Conservation (phyloP, 2,113 vertebrate genomes). For the Pteronura brasiliensis region DNA sequence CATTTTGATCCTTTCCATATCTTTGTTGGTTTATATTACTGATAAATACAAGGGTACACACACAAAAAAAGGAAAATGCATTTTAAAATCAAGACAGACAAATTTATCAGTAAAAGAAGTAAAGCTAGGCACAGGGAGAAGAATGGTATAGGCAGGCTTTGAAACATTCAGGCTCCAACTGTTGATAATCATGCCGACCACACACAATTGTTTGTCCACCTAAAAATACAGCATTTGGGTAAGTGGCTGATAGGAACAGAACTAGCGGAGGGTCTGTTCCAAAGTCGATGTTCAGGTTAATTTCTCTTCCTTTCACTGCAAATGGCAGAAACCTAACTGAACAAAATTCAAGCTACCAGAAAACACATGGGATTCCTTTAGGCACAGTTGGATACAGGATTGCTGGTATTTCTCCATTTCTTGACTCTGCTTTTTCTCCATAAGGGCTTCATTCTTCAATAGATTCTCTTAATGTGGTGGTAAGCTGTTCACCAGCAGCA, state of each 20-base stretch:
- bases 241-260: not conserved
- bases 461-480: not conserved
- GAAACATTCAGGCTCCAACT: not conserved
- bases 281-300: not conserved
- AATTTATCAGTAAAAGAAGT: not conserved
- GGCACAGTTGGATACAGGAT: not conserved
- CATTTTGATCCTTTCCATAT: not conserved
- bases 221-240: not conserved
- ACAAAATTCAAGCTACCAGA: not conserved
- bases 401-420: not conserved
- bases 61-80: not conserved
- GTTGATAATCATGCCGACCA: not conserved
- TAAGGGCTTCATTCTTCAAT: not conserved
- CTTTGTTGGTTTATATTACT: not conserved
- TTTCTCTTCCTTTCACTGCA: not conserved
- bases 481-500: not conserved
- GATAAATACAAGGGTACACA: not conserved
- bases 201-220: fast-evolving
- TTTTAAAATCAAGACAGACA: not conserved
- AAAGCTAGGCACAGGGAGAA: not conserved
- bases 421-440: not conserved
- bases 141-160: not conserved
- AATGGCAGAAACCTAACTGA: not conserved
- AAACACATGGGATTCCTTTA: not conserved
- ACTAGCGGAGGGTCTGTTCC: not conserved